These are phyloP conservation scores for Heteromurus nitidus DNA, from an alignment of 2,888 invertebrate genomes.

Conservation along the genomic window DNA sequence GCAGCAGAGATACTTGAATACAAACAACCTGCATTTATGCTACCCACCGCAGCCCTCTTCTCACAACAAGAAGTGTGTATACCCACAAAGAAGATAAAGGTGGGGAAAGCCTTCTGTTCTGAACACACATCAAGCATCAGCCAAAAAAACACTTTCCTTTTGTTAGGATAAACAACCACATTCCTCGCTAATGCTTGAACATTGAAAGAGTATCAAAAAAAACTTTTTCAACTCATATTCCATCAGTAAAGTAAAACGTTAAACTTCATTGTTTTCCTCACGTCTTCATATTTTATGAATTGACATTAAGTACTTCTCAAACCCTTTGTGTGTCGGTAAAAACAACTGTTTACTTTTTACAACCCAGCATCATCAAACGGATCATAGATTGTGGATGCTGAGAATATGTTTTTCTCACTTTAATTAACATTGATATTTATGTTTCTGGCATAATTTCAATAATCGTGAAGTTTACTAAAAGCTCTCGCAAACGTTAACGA, in stretches of 20 bases:
- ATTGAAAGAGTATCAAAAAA: background rate
- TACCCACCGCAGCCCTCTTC: background rate
- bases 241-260: background rate
- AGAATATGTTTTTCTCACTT: slow-evolving; percentile 3
- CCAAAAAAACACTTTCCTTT: background rate
- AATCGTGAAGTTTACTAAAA: slow-evolving; percentile 3
- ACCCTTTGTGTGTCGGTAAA: too few species aligned
- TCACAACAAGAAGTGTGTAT: background rate
- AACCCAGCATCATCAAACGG: too few species aligned
- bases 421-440: slow-evolving; percentile 8
- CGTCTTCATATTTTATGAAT: too few species aligned
- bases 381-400: background rate
- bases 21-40: background rate
- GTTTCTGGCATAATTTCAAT: slow-evolving; percentile 49
- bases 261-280: background rate
- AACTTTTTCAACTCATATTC: background rate
- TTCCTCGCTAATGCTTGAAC: slow-evolving; percentile 6
- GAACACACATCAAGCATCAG: too few species aligned
- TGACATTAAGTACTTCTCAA: too few species aligned
- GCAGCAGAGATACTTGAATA: background rate
- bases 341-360: too few species aligned
- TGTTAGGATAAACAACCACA: slow-evolving; percentile 5
- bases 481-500: background rate
- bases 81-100: background rate
- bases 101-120: background rate